Evolutionary conservation across 2,797 vertebrate genomes (phyloP), one percentile per base, ranked within the genome.

Genomic region (Hyperoplus lanceolatus): DNA sequence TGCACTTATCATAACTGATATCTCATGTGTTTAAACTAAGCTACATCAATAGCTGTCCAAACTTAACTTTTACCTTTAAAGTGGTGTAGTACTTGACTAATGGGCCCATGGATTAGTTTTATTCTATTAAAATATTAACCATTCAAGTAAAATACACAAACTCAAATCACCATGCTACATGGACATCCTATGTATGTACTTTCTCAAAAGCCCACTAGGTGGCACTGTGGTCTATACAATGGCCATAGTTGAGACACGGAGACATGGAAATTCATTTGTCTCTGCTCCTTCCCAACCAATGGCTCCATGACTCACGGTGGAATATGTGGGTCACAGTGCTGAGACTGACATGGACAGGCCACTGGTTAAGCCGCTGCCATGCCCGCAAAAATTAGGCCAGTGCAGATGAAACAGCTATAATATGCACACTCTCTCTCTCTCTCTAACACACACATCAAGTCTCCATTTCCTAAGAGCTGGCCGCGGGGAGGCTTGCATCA

Each of bases 401-500:
- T 39, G 54, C 12, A 41, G 56, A 83, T 45, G 57, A 79, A 75
- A 56, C 42, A 0, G 41, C 55, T 59, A 65, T 70, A 29, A 29
- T 66, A 69, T 49, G 60, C 45, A 70, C 81, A 68, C 54, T 54
- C 57, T 29, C 29, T 29, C 29, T 29, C 29, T 29, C 29, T 29
- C 29, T 29, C 2, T 3, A 0, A 29, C 29, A 29, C 29, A 36
- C 78, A 77, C 73, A 54, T 49, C 3, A 62, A 70, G 61, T 71
- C 70, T 75, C 63, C 65, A 49, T 78, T 89, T 88, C 75, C 78
- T 73, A 41, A 87, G 77, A 66, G 21, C 36, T 4, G 48, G 63
- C 86, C 87, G 53, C 10, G 8, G 90, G 92, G 90, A 90, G 70
- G 56, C 79, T 93, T 93, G 82, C 91, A 91, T 94, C 83, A 92